Conservation (phyloP, 2,113 vertebrate species). For the Prionailurus viverrinus region DNA sequence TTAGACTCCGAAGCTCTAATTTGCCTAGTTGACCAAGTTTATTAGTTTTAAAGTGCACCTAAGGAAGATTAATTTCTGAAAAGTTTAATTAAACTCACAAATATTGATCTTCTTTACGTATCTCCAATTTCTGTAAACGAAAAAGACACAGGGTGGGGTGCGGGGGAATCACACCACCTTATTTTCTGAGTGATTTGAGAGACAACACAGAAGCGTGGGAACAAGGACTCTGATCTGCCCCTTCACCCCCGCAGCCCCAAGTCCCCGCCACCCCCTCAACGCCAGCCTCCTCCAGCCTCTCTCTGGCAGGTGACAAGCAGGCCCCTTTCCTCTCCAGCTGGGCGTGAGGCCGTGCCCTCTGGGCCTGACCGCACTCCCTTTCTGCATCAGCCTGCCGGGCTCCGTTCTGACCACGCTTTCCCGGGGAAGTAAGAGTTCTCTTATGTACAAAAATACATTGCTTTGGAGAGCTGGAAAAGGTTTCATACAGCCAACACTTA, state of each 20-base stretch:
- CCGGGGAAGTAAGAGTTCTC: conserved; percentile 60
- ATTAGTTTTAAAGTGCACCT: conserved; percentile 57
- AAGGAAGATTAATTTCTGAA: conserved; percentile 5
- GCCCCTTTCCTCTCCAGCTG: not conserved
- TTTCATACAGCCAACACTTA: conserved; percentile 77
- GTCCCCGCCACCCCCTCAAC: too few relatives aligned
- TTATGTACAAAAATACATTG: conserved; percentile 84
- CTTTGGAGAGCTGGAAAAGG: conserved; percentile 81
- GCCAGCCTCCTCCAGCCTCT: not conserved
- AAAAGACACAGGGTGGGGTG: not conserved
- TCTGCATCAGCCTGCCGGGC: not conserved
- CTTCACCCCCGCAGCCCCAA: not conserved
- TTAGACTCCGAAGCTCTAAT: not conserved
- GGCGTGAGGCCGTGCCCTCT: not conserved
- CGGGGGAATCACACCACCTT: not conserved
- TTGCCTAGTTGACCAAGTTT: not conserved
- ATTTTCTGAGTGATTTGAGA: not conserved
- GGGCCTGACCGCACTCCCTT: not conserved
- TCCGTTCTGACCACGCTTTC: not conserved
- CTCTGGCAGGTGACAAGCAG: not conserved
- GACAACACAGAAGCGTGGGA: conserved; percentile 38
- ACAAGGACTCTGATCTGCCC: conserved; percentile 25
- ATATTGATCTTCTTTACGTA: not conserved
- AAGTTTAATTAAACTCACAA: conserved; percentile 9
- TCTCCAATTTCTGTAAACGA: conserved; percentile 27